Base-by-base conservation (phyloP, 2,888 invertebrate genomes). In the Pachliopta kotzebuea region DNA sequence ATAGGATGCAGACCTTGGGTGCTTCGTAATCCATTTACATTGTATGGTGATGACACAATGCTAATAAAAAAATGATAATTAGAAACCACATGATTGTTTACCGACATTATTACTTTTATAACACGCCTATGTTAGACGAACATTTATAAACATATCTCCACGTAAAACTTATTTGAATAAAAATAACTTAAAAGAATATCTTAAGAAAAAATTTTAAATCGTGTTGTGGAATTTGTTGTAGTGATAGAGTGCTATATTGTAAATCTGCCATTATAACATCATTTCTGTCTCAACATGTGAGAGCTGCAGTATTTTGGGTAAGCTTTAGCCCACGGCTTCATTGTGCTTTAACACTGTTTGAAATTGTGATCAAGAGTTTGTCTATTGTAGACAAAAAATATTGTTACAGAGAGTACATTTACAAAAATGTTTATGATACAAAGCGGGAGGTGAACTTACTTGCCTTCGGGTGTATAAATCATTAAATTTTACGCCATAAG, bases 41-140 rank as follows among this genome's bases (percentile, higher is more conserved):
- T 63, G 50, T 55, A 53, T 53, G 21, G 18, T 59, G 54, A 29
- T 63, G 59, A 59, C 55, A 59, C 59, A 56, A 20, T n/a, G 31
- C 24, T 59, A 63, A 63, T 59, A 63, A 63, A 54, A 20, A 37
- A 63, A 59, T 49, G 54, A 63, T 58, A 54, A 58, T 49, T 24
- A 21, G 29, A 55, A 54, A 63, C 58, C 24, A 49, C 53, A 54
- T 29, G 62, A 42, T 20, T 6, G 17, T 18, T 24, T 11, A 56
- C 23, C 53, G 37, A 53, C 26, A 58, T 63, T 29, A 55, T 55
- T 49, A 8, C 20, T 31, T 31, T 59, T 24, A 20, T 55, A 59
- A 55, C 23, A 59, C 18, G 17, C 9, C 26, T 52, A 20, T 52
- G 23, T 49, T 20, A 50, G 50, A 58, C 29, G 17, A 42, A 42